Percentiles rank a stretch among this genome's conserved stretches.
phyloP scores from a whole-genome alignment of 1,140 invertebrate species.

The Antheraea mylitta region DNA sequence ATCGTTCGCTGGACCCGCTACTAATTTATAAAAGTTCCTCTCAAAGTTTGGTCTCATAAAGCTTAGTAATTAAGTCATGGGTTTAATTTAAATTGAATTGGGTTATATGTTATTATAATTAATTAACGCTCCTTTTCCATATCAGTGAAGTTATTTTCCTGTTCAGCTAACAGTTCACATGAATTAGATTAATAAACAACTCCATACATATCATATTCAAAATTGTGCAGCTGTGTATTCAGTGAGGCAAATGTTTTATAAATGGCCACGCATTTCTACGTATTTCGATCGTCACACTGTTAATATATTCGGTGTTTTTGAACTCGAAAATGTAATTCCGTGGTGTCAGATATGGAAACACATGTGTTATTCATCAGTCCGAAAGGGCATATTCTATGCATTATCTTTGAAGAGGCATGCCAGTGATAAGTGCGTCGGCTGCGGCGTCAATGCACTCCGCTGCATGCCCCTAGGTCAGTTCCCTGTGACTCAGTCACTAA shows the following conservation, averaged over 20 bases:
- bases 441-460: conserved; percentile 72
- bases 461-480: conserved; percentile 76
- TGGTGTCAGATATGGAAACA: conserved; percentile 50
- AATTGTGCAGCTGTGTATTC: conserved; percentile 11
- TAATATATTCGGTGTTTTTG: conserved; percentile 34
- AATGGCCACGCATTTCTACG: conserved; percentile 6
- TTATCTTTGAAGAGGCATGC: conserved; percentile 72
- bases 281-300: conserved; percentile 2
- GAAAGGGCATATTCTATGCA: conserved; percentile 57
- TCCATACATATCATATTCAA: background rate
- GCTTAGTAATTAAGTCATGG: no score
- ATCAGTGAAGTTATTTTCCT: no score
- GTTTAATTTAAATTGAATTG: no score
- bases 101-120: no score
- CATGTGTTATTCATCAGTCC: conserved; percentile 68
- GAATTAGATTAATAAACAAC: background rate
- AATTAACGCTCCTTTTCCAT: no score
- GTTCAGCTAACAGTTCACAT: background rate
- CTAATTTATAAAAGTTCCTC: no score
- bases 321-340: conserved; percentile 47
- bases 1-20: no score
- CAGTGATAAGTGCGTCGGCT: conserved; percentile 62
- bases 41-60: no score
- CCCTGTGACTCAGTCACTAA: conserved; percentile 70
- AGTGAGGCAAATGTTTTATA: conserved; percentile 5